Evolutionary conservation across 1,140 invertebrate genomes (phyloP), one percentile per base, ranked within the genome.

Genomic region (Dinothrombium tinctorium): DNA sequence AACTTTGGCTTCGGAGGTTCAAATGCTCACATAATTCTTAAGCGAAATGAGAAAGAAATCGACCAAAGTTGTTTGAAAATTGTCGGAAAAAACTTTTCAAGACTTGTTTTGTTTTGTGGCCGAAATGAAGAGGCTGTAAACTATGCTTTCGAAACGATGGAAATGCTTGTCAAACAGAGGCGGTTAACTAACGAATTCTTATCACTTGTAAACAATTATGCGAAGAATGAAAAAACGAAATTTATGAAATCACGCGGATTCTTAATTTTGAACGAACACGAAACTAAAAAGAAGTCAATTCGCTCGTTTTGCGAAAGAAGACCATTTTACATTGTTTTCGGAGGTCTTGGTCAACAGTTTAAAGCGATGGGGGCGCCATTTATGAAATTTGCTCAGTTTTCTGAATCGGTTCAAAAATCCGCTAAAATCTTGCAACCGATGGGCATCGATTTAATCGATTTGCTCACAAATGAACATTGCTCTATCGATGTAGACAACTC

Each of bases 1-100:
- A 92, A 83, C 2, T 96, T 96, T 59, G 90, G 90, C 15, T 95
- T 95, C 62, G 90, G 90, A 41, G 90, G 90, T 36, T 81, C 86
- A 19, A 96, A 96, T 62, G 84, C 80, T 12, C 89, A 95, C 58
- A 59, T 83, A 1, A 62, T 96, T 39, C 60, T 95, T 0, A 68
- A 72, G 20, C 3, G 1, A 3, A n/a, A 15, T 2, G 14, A 21
- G 8, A 9, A 4, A 36, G 19, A 2, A n/a, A 21, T 20, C 17
- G 2, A 8, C 15, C 28, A 29, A 11, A 29, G 28, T 15, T 15
- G 2, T 29, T 36, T 21, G n/a, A n/a, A n/a, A n/a, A n/a, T n/a
- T n/a, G n/a, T n/a, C n/a, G n/a, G n/a, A n/a, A n/a, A n/a, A n/a
- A n/a, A n/a, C n/a, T n/a, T n/a, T n/a, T n/a, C n/a, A n/a, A n/a